Evolutionary conservation across 30 jellyfish, hydroid and myxozoan species (phyloP).

Genomic region (Pseudorhiza aurosa): DNA sequence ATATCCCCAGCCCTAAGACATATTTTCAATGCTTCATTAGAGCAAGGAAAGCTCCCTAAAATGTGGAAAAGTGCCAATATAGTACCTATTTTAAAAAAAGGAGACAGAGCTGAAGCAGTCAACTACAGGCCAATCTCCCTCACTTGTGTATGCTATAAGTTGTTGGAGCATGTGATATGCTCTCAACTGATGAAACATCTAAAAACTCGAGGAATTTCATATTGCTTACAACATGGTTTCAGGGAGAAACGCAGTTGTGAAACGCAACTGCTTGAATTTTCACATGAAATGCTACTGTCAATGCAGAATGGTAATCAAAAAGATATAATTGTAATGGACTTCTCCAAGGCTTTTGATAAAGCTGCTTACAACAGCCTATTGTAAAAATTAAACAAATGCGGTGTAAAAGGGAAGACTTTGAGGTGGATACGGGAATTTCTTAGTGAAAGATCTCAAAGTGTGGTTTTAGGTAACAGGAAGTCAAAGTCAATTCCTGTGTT

Average conservation of each 20-base stretch:
- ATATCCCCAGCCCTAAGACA: constrained; percentile 40
- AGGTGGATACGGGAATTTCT: constrained; percentile 26
- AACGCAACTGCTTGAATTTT: constrained; percentile 12
- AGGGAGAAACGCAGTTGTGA: constrained; percentile 35
- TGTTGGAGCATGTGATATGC: constrained; percentile 32
- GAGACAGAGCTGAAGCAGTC: constrained; percentile 53
- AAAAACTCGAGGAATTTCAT: constrained; percentile 28
- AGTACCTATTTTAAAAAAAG: constrained; percentile 33
- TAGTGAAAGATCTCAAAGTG: constrained; percentile 38
- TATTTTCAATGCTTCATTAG: constrained; percentile 33
- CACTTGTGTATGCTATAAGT: constrained; percentile 32
- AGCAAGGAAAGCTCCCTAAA: constrained; percentile 42
- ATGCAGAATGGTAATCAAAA: constrained; percentile 34
- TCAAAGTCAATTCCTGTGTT: constrained; percentile 39
- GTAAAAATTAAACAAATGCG: constrained; percentile 38
- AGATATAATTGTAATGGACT: constrained; percentile 19
- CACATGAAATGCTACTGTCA: constrained; percentile 41
- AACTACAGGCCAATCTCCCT: constrained; percentile 58
- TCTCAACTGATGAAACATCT: constrained; percentile 48
- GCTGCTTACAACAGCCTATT: constrained; percentile 35
- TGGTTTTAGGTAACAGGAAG: constrained; percentile 34
- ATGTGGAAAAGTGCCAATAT: constrained; percentile 42
- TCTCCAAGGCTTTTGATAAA: constrained; percentile 35
- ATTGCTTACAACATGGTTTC: constrained; percentile 36
- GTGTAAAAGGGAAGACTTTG: constrained; percentile 22